A percentile compares a stretch with the other conserved stretches of the same genome.
Conservation (phyloP, 2,797 vertebrate genomes). For the Pseudotriccus pelzelni region DNA sequence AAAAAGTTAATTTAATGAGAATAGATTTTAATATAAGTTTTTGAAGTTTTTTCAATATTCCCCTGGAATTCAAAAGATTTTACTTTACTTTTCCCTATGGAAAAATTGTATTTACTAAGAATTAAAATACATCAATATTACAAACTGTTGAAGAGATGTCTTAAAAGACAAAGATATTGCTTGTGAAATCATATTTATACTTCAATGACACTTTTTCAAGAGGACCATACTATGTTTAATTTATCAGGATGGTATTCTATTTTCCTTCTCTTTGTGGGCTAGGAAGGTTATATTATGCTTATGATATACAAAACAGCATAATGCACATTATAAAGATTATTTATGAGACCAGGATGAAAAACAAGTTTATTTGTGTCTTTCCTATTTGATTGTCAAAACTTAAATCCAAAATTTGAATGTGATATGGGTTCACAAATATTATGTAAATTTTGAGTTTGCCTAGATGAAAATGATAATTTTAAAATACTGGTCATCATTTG, state of each 20-base stretch:
- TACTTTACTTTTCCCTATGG: not conserved
- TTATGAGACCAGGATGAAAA: not conserved
- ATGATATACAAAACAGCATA: not conserved
- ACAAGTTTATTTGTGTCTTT: not conserved
- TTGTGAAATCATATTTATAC: not conserved
- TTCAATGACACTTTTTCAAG: not conserved
- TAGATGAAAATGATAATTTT: not conserved
- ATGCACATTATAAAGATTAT: not conserved
- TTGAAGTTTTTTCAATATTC: not conserved
- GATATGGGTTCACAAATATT: not conserved
- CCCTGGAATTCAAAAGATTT: not conserved
- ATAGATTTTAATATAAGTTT: not conserved
- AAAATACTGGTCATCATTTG: not conserved
- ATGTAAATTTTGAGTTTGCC: not conserved
- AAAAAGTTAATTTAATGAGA: not conserved
- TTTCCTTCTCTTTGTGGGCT: not conserved
- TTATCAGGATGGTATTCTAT: not conserved
- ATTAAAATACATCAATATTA: not conserved
- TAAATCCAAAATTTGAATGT: conserved; percentile 8
- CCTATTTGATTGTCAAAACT: not conserved
- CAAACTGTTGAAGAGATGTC: not conserved
- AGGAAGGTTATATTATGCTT: not conserved
- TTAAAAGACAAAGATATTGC: not conserved
- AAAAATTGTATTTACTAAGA: not conserved
- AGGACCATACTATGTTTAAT: not conserved